Conservation (phyloP, 2,113 vertebrate species). For the Holacanthus passer region DNA sequence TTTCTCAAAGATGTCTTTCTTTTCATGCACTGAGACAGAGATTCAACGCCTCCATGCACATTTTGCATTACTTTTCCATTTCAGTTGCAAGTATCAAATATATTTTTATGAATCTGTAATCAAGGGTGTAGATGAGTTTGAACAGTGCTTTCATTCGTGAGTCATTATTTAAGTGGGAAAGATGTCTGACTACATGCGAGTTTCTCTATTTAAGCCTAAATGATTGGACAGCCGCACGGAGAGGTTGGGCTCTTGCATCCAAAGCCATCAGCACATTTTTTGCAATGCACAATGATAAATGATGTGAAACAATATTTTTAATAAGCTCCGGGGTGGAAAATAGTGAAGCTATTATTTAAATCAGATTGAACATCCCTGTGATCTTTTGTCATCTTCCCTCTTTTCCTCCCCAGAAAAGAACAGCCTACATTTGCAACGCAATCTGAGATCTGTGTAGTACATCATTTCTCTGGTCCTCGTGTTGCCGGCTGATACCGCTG, state of each 20-base stretch:
- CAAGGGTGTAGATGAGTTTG: background rate
- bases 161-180: background rate
- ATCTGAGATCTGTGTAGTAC: constrained; percentile 33
- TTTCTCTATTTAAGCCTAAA: background rate
- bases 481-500: constrained; percentile 31
- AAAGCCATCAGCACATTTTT: background rate
- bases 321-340: constrained; percentile 22
- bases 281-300: constrained; percentile 14
- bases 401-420: constrained; percentile 31
- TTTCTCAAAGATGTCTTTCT: background rate
- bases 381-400: constrained; percentile 35
- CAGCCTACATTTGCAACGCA: constrained; percentile 46
- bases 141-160: background rate
- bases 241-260: background rate
- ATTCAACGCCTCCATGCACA: background rate
- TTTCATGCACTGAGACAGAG: background rate
- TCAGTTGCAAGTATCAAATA: background rate
- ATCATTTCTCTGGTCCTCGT: constrained; percentile 41
- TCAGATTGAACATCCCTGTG: constrained; percentile 1
- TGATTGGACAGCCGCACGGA: background rate
- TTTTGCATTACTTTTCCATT: background rate
- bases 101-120: background rate
- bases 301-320: constrained; percentile 38
- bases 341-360: constrained; percentile 37
- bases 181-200: background rate